Base-by-base conservation (phyloP, 2,888 invertebrate species). In the Dascillus cervinus region DNA sequence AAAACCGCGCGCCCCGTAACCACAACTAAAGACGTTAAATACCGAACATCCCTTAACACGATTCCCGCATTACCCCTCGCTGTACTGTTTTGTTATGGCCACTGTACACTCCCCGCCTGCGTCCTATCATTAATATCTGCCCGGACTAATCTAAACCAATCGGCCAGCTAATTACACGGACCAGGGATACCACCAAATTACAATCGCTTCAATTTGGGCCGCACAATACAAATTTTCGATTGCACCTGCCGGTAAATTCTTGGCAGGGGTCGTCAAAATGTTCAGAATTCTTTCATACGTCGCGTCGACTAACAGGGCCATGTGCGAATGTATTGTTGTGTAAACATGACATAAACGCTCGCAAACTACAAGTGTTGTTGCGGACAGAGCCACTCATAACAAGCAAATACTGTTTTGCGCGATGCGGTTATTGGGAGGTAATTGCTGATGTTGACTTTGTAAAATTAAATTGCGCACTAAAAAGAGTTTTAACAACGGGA, bases 41-140 rank as follows among this genome's bases (percentile, higher is more conserved):
- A 37, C 43, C 40, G 38, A 37, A 47, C 48, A 53, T 48, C 44
- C 46, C 46, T 34, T 46, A 51, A 48, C 47, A 42, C 44, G 43
- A 47, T 50, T 46, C 43, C 46, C 44, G 47, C 50, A 49, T 49
- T 44, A 39, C 44, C 47, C 41, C 44, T 44, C 38, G 37, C 34
- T 41, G 28, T 33, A 41, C 36, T 43, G 44, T 46, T 44, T 43
- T 42, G 41, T 38, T 45, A 41, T 22, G 35, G 29, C 27, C 32
- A 26, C 34, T 32, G n/a, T n/a, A 28, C 36, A 36, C 41, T 41
- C 41, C 22, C 30, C 28, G 33, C 41, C n/a, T n/a, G n/a, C n/a
- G n/a, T 32, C 26, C 34, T 31, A 37, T 44, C 44, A 45, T 47
- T 47, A 45, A 44, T 45, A 45, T 42, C 32, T 30, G 34, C 31